Conservation (phyloP, 2,888 invertebrate species). For the Acrocyrtus sp. region DNA sequence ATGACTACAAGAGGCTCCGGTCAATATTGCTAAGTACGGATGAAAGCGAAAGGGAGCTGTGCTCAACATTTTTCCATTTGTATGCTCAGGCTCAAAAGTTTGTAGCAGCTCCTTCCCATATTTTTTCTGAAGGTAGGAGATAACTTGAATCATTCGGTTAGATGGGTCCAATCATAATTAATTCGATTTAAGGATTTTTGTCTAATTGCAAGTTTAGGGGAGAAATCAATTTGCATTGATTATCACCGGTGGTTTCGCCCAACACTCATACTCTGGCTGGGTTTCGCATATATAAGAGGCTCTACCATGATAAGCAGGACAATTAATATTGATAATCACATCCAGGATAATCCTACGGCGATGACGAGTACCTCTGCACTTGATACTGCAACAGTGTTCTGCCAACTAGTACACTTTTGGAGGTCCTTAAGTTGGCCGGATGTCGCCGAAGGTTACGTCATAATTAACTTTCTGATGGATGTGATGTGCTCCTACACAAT, state of each 20-base stretch:
- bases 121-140: slow-evolving; percentile 22
- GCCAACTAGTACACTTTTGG: slow-evolving; percentile 59
- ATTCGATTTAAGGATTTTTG: too few species aligned
- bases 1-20: slow-evolving; percentile 46
- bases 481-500: slow-evolving; percentile 57
- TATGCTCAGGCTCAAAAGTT: slow-evolving; percentile 57
- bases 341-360: slow-evolving; percentile 20
- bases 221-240: too few species aligned
- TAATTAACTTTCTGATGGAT: slow-evolving; percentile 59
- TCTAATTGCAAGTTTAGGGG: too few species aligned
- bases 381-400: slow-evolving; percentile 56
- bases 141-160: too few species aligned
- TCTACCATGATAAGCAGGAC: slow-evolving; percentile 56
- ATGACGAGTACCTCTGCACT: slow-evolving; percentile 58
- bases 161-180: too few species aligned
- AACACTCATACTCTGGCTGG: slow-evolving; percentile 59
- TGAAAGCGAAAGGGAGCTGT: slow-evolving; percentile 46
- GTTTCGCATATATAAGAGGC: slow-evolving; percentile 57
- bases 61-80: slow-evolving; percentile 53
- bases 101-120: slow-evolving; percentile 42
- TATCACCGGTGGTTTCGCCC: slow-evolving; percentile 62
- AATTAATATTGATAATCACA: slow-evolving; percentile 51
- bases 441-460: slow-evolving; percentile 54
- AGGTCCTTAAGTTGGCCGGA: slow-evolving; percentile 60
- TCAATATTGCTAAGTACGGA: slow-evolving; percentile 41